A percentile compares a stretch with the other conserved stretches of the same genome.
Conservation (phyloP, 1,140 invertebrate genomes). For the Saxidomus purpurata region DNA sequence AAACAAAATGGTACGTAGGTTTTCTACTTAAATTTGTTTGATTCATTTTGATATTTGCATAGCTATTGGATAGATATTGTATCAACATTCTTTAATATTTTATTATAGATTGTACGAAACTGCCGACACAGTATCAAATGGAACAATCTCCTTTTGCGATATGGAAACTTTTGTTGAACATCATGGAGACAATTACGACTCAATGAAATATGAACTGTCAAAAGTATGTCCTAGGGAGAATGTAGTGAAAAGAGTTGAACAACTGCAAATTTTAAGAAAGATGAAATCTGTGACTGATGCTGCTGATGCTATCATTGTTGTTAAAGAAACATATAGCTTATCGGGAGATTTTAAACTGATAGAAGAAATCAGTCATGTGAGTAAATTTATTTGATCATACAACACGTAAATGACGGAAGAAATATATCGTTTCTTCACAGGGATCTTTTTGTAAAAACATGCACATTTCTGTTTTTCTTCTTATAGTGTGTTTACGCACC, state of each 20-base stretch:
- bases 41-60: no score
- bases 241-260: not conserved
- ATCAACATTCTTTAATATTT: no score
- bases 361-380: no score
- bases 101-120: not conserved
- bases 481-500: no score
- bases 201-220: not conserved
- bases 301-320: not conserved
- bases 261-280: not conserved
- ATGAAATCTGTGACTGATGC: not conserved
- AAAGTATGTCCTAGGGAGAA: not conserved
- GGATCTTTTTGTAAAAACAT: no score
- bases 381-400: no score
- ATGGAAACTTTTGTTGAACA: not conserved
- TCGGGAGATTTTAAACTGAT: not conserved
- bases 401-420: no score
- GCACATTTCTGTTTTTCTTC: no score
- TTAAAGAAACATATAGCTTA: not conserved
- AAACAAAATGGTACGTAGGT: no score
- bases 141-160: not conserved
- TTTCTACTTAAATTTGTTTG: no score
- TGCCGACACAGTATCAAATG: not conserved
- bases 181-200: not conserved
- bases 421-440: no score
- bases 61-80: no score